Evolutionary conservation across 2,113 vertebrate genomes (phyloP), one percentile per base, ranked within the genome.

Genomic region (human): DNA sequence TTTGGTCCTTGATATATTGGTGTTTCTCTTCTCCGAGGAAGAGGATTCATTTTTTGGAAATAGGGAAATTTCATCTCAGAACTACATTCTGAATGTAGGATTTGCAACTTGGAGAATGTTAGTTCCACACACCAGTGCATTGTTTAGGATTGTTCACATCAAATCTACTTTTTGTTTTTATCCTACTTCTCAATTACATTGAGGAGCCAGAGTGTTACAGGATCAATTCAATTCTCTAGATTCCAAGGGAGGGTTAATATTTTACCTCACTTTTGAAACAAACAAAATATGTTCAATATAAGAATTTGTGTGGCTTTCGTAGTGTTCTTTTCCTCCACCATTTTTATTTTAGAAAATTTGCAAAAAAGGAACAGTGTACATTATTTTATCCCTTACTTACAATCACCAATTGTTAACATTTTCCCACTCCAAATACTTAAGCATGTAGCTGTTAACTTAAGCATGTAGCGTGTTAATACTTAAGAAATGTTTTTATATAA

Each of bases 261-360:
- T 81, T n/a, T 79, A 50, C 22, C 68, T 90, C 23, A 92, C 17
- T 92, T 95, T 83, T 32, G 18, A 66, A 90, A 94, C 72, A 79
- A 76, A 45, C 17, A 80, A 90, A 68, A 16, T 52, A 2, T 89
- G 22, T 72, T 13, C 16, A 68, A 0, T 52, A 1, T 78, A 72
- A 50, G 38, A 81, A 82, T 93, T 79, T 83, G 30, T 61, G 50
- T 89, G 55, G 23, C 9, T 52, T 80, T 30, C 40, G 9, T 3
- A 18, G 6, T 64, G 3, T 55, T 88, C 45, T 96, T 92, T 96
- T 43, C 23, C 52, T 89, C 22, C 45, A 89, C 83, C 16, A 16
- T 48, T 3, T 72, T 84, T 64, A 57, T 73, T 89, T 92, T 89
- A 78, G 30, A 87, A 83, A 90, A 87, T 11, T 64, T 82, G 18